Conservation (phyloP, 2,797 vertebrate genomes). For the Valencia hispanica region DNA sequence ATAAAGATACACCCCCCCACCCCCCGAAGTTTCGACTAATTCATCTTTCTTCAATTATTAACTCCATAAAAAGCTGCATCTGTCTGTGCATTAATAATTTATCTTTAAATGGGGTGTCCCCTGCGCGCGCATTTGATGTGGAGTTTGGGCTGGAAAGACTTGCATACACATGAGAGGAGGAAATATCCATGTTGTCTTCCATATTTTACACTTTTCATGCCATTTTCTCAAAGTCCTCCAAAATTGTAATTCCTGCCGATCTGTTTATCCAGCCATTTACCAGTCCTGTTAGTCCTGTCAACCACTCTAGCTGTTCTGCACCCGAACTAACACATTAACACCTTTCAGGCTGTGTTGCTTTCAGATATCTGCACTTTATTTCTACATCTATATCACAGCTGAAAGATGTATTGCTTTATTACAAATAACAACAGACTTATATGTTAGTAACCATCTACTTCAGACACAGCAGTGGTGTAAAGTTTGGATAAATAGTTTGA, state of each 20-base stretch:
- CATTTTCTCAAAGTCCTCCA: not conserved
- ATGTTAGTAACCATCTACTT: not conserved
- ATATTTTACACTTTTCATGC: not conserved
- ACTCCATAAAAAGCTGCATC: constrained; percentile 80
- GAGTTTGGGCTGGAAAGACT: not conserved
- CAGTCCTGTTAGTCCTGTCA: not conserved
- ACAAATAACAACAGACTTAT: not conserved
- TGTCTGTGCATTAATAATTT: constrained; percentile 78
- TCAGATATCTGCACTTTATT: not conserved
- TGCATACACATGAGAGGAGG: not conserved
- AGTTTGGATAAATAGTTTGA: not conserved
- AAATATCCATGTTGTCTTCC: not conserved
- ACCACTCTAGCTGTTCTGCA: not conserved
- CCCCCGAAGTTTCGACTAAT: constrained; percentile 17
- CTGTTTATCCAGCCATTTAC: not conserved
- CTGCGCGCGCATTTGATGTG: constrained; percentile 4
- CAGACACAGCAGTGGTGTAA: not conserved
- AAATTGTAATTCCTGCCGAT: not conserved
- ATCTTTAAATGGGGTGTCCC: constrained; percentile 73
- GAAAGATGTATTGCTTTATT: not conserved
- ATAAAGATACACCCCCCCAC: not conserved
- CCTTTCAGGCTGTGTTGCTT: not conserved
- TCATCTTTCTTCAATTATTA: constrained; percentile 80
- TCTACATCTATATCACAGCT: not conserved
- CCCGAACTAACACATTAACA: not conserved